Percentiles rank a stretch among this genome's conserved stretches.
These are phyloP conservation scores for Atractosteus spatula DNA, from an alignment of 2,113 vertebrate genomes.

Conservation along the genomic window DNA sequence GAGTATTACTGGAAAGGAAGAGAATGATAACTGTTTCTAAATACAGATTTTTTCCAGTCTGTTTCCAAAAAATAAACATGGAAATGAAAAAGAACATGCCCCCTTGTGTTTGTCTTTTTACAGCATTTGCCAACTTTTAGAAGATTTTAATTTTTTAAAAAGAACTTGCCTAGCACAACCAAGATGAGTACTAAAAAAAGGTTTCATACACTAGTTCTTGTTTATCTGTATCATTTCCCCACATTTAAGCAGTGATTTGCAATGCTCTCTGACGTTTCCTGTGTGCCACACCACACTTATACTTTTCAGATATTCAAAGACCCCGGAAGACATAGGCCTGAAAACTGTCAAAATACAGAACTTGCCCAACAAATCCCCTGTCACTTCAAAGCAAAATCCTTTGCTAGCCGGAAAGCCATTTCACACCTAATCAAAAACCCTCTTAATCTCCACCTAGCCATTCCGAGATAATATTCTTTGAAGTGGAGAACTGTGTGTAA, in stretches of 20 bases:
- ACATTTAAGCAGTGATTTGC: conserved; percentile 18
- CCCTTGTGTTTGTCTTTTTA: not conserved
- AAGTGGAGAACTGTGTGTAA: conserved; percentile 27
- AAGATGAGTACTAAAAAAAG: not conserved
- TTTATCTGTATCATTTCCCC: conserved; percentile 16
- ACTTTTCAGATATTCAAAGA: not conserved
- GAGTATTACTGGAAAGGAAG: not conserved
- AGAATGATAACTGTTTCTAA: not conserved
- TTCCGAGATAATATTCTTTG: conserved; percentile 36
- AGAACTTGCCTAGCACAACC: not conserved
- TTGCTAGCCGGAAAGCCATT: conserved; percentile 31
- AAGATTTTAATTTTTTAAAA: not conserved
- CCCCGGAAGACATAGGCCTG: not conserved
- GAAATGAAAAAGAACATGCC: no score
- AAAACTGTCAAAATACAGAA: conserved; percentile 1
- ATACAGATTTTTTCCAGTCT: no score
- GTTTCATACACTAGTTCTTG: not conserved
- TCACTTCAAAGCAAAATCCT: conserved; percentile 12
- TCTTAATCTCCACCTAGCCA: conserved; percentile 33
- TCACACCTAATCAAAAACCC: conserved; percentile 40
- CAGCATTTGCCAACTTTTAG: not conserved
- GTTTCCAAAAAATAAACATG: no score
- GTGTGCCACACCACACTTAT: not conserved
- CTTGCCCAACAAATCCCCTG: conserved; percentile 5
- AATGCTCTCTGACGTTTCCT: not conserved